Evolutionary conservation across 2,888 invertebrate species (phyloP).

Genomic region (Agonopterix heracliana): DNA sequence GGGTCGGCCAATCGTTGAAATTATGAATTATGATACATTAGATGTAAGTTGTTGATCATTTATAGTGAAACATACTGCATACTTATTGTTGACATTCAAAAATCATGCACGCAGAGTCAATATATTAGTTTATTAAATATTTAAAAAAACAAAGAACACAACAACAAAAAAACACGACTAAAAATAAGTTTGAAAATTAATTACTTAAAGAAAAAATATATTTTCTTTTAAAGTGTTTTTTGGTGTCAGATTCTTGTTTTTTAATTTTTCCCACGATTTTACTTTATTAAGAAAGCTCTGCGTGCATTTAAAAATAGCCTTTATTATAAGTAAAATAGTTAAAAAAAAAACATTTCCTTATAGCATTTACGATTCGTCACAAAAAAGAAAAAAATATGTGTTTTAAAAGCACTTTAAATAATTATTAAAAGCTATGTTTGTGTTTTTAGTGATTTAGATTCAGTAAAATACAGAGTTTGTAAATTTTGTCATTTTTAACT

Average conservation of each 20-base stretch:
- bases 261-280: background rate
- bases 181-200: background rate
- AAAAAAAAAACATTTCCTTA: background rate
- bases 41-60: conserved; percentile 37
- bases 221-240: background rate
- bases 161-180: background rate
- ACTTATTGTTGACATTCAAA: conserved; percentile 16
- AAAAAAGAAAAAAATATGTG: conserved; percentile 10
- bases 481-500: background rate
- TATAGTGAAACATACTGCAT: conserved; percentile 27
- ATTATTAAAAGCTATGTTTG: background rate
- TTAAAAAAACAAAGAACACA: background rate
- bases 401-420: conserved; percentile 11
- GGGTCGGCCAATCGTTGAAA: conserved; percentile 17
- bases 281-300: background rate
- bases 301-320: background rate
- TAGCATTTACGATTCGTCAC: conserved; percentile 11
- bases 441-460: background rate
- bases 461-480: background rate
- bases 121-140: conserved; percentile 8
- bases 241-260: background rate
- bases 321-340: background rate
- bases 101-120: conserved; percentile 7
- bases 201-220: background rate
- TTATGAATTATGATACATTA: conserved; percentile 14